Base-by-base conservation (phyloP, 2,888 invertebrate genomes). In the Eledona agricola region DNA sequence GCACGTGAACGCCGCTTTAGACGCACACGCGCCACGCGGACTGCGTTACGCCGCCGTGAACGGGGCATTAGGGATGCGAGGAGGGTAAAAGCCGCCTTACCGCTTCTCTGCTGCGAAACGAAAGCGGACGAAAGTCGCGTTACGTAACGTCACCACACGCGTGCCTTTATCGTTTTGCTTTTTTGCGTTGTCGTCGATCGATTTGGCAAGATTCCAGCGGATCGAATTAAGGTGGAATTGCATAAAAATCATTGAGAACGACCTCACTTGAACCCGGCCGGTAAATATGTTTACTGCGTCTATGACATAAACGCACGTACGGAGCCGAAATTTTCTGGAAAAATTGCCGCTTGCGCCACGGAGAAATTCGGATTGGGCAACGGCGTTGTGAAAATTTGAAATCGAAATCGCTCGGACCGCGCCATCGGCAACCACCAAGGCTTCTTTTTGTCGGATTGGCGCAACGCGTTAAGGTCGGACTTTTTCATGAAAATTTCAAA, bases 231-330 rank as follows among this genome's bases (percentile, higher is more conserved):
- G 60, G 60, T 58, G 54, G 45, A 60, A 64, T 69, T 67, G 65
- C 67, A 66, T 64, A 67, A 67, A 66, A 67, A 67, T 67, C 69
- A 69, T 69, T 69, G 69, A 69, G 51, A 68, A 60, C 59, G 64
- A 68, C 61, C 69, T 66, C 61, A 56, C 64, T 50, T 69, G 69
- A 69, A 69, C 69, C 51, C 16, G 32, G 35, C 34, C 50, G 22
- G 47, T 51, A 57, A 58, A 54, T 55, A 57, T 63, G 66, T 65
- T 59, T 58, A 63, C 63, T 31, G 50, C 55, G 50, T 42, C 56
- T 50, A 54, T 45, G 57, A 62, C 61, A 58, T 46, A 40, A 47
- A 52, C 50, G 12, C 10, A n/a, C 16, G 9, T 19, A 26, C 43
- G 22, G 34, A 26, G 10, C 28, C 10, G 16, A 15, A 17, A 43